These are phyloP conservation scores for Rhynchonycteris naso DNA, from an alignment of 2,797 vertebrate species.

Conservation along the genomic window DNA sequence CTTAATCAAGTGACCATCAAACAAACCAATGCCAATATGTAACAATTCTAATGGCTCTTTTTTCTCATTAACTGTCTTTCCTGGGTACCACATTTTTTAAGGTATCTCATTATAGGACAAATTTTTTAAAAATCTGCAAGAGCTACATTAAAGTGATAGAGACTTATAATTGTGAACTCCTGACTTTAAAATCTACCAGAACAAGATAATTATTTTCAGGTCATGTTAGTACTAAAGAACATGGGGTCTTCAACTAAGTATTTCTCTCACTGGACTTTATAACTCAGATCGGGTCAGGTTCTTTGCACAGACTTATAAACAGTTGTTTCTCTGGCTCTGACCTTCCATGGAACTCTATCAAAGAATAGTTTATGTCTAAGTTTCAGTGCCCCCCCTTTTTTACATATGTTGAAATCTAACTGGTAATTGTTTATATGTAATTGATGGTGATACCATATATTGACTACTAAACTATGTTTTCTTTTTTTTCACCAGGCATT, in stretches of 20 bases:
- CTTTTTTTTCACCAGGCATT: background rate
- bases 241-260: background rate
- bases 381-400: background rate
- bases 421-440: conserved; percentile 47
- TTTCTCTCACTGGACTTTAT: background rate
- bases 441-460: conserved; percentile 41
- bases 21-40: background rate
- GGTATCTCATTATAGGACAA: conserved; percentile 1
- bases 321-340: background rate
- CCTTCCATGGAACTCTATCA: conserved; percentile 25
- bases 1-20: background rate
- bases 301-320: conserved; percentile 6
- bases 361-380: conserved; percentile 41
- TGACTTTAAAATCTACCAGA: conserved; percentile 50
- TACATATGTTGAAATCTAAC: conserved; percentile 41
- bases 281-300: background rate
- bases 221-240: conserved; percentile 1
- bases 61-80: conserved; percentile 1
- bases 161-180: background rate
- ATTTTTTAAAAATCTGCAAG: conserved; percentile 3
- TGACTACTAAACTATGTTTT: conserved; percentile 33
- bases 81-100: conserved; percentile 27
- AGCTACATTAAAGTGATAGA: conserved; percentile 1
- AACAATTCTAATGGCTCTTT: background rate
- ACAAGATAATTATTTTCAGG: conserved; percentile 21